phyloP scores from a whole-genome alignment of 2,797 vertebrate genomes.

The Eulemur coronatus region DNA sequence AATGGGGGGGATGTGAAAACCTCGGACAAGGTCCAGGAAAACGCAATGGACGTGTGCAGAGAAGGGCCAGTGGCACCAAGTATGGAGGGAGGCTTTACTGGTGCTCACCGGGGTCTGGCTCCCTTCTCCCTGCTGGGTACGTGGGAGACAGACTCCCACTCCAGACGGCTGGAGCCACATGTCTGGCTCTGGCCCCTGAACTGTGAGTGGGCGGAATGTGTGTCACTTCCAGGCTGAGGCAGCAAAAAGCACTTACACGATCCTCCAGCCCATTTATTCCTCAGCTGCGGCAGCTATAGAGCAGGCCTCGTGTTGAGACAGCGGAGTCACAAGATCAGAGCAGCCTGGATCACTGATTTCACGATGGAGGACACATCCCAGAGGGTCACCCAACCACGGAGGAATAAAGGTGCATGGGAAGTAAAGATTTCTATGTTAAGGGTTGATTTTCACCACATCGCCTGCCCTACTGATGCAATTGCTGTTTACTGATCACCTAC shows the following conservation, averaged over 20 bases:
- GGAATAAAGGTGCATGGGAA: not conserved
- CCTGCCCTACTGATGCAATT: not conserved
- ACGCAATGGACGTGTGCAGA: not conserved
- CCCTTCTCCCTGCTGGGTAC: not conserved
- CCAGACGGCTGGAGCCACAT: accelerated
- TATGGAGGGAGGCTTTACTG: not conserved
- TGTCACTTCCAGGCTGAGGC: not conserved
- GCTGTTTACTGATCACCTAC: not conserved
- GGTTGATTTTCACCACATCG: not conserved
- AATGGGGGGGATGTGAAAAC: not conserved
- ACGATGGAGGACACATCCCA: not conserved
- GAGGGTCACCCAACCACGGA: not conserved
- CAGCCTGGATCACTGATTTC: not conserved
- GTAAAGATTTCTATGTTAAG: not conserved
- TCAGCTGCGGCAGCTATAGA: not conserved
- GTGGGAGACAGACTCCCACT: not conserved
- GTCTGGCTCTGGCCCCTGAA: not conserved
- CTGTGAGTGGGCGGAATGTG: not conserved
- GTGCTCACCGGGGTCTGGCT: not conserved
- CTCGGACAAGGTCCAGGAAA: not conserved
- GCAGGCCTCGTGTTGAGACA: not conserved
- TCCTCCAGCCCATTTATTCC: not conserved
- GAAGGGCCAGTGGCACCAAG: not conserved
- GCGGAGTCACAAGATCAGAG: not conserved
- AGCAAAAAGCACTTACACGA: not conserved